Evolutionary conservation across 2,797 vertebrate species (phyloP).

Genomic region (Acanthopagrus latus): DNA sequence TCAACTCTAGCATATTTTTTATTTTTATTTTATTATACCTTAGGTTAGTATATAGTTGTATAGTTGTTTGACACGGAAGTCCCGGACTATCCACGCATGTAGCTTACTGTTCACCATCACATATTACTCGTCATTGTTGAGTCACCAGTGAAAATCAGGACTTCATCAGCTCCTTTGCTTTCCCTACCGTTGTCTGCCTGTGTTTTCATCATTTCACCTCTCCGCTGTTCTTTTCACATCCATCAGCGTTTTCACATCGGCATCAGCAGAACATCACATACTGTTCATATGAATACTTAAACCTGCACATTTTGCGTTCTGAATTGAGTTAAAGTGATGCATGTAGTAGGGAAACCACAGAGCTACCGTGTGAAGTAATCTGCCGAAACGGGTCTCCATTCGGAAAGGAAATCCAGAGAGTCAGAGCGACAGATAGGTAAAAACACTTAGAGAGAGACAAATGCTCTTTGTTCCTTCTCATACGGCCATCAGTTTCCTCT

Average conservation of each 20-base stretch:
- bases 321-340: constrained; percentile 2
- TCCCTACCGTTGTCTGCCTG: neutral
- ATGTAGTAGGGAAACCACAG: constrained; percentile 16
- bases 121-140: neutral
- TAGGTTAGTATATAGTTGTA: no score
- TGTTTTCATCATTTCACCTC: neutral
- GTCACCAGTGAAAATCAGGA: neutral
- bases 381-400: constrained; percentile 4
- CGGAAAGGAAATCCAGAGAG: constrained; percentile 8
- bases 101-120: neutral
- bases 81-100: neutral
- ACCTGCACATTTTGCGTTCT: neutral
- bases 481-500: constrained; percentile 14
- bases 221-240: constrained; percentile 6
- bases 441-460: neutral
- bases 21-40: neutral
- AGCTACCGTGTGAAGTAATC: constrained; percentile 22
- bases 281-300: neutral
- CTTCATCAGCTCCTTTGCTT: neutral
- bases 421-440: neutral
- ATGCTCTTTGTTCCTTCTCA: constrained; percentile 14
- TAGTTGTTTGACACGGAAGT: neutral
- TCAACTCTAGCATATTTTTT: neutral
- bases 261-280: neutral
- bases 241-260: neutral